Evolutionary conservation across 2,113 vertebrate species (phyloP).

Genomic region (Gymnogyps californianus): DNA sequence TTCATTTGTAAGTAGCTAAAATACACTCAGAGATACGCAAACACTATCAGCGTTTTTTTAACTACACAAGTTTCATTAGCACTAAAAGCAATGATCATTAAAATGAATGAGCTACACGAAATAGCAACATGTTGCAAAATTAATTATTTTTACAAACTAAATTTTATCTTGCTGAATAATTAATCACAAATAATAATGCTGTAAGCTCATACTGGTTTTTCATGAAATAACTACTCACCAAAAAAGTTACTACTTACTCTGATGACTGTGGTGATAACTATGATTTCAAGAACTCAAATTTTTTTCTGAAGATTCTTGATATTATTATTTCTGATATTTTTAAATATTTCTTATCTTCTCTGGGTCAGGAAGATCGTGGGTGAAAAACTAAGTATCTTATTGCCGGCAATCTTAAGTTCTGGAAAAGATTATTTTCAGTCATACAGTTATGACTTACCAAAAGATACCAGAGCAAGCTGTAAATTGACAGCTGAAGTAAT

Average conservation of each 20-base stretch:
- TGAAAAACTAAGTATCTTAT: not conserved
- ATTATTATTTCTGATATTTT: not conserved
- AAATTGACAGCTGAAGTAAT: not conserved
- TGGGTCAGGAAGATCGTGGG: not conserved
- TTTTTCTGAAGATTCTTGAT: not conserved
- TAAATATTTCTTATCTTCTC: not conserved
- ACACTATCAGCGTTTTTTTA: fast-evolving
- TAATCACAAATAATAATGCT: not conserved
- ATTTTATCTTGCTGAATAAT: not conserved
- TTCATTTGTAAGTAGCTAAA: not conserved
- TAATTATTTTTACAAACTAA: not conserved
- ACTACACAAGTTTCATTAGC: not conserved
- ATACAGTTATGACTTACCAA: not conserved
- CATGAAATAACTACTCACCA: not conserved
- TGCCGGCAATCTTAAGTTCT: not conserved
- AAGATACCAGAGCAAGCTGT: not conserved
- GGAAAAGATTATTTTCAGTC: not conserved
- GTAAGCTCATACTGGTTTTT: not conserved
- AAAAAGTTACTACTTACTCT: not conserved
- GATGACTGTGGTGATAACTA: not conserved
- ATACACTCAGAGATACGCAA: not conserved
- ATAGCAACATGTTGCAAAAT: not conserved
- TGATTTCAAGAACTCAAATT: not conserved
- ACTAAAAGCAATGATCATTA: not conserved
- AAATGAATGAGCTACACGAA: not conserved